A percentile compares a stretch with the other conserved stretches of the same genome.
Evolutionary conservation across 1,140 invertebrate species (phyloP).

Genomic region (Plodia interpunctella): DNA sequence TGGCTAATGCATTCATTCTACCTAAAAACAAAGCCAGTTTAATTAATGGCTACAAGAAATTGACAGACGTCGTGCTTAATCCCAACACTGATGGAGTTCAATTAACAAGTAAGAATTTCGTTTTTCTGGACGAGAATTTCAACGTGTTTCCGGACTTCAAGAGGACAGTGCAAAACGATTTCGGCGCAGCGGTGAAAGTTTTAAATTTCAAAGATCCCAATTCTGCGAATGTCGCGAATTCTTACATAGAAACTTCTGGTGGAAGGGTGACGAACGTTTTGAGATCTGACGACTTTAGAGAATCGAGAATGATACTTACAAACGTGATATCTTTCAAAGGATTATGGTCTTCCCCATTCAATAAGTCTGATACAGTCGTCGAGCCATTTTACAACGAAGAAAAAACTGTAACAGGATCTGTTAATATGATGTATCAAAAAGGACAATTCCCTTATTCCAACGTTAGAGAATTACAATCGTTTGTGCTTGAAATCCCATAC

Average conservation of each 20-base stretch:
- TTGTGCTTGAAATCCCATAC: constrained; percentile 77
- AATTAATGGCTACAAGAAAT: constrained; percentile 44
- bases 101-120: constrained; percentile 54
- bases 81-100: constrained; percentile 40
- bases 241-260: constrained; percentile 48
- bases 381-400: constrained; percentile 78
- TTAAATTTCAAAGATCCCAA: constrained; percentile 57
- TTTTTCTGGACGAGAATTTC: constrained; percentile 59
- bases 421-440: constrained; percentile 80
- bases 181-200: constrained; percentile 45
- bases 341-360: constrained; percentile 84
- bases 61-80: constrained; percentile 46
- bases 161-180: constrained; percentile 38
- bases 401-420: constrained; percentile 65
- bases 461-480: constrained; percentile 75
- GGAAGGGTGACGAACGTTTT: constrained; percentile 59
- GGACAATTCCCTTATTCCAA: constrained; percentile 71
- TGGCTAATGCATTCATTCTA: constrained; percentile 45
- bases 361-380: constrained; percentile 76
- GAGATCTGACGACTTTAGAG: constrained; percentile 63
- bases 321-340: constrained; percentile 92
- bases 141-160: constrained; percentile 39
- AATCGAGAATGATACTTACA: constrained; percentile 83
- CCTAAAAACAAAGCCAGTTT: constrained; percentile 40
- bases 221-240: constrained; percentile 44